phyloP scores from a whole-genome alignment of 2,113 vertebrate species.

The Eptatretus burgeri region DNA sequence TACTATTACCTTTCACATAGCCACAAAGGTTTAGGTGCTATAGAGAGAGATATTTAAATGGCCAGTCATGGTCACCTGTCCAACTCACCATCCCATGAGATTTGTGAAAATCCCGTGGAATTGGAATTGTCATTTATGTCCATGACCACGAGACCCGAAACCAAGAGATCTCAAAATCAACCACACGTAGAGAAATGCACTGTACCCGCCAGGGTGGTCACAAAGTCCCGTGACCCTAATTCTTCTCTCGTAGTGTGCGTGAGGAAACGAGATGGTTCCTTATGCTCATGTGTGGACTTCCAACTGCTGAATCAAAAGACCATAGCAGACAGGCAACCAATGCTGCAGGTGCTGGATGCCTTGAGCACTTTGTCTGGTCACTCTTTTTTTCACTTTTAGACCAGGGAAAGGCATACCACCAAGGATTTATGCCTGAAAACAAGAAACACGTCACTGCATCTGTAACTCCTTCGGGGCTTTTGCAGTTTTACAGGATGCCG shows the following conservation, averaged over 20 bases:
- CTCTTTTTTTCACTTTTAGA: constrained; percentile 7
- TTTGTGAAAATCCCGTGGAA: no score
- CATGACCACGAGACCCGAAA: no score
- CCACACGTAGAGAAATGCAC: no score
- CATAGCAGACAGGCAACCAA: constrained; percentile 5
- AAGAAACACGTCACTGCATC: constrained; percentile 5
- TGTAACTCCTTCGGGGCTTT: constrained; percentile 2
- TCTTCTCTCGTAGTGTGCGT: constrained; percentile 7
- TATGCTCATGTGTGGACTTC: constrained; percentile 5
- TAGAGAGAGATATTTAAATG: no score
- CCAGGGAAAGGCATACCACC: constrained; percentile 7
- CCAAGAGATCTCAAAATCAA: no score
- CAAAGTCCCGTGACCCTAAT: not conserved
- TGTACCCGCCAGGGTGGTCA: no score
- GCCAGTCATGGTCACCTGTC: no score
- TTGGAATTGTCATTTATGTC: no score
- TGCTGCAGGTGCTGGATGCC: constrained; percentile 1
- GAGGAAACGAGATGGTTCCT: constrained; percentile 6
- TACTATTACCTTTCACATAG: no score
- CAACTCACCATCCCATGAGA: no score
- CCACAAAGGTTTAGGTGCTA: no score
- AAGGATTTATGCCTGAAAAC: constrained; percentile 9
- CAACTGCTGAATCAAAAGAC: constrained; percentile 6
- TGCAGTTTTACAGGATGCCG: constrained; percentile 11
- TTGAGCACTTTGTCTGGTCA: constrained; percentile 5